Conservation (phyloP, 1,140 invertebrate species). For the Drosophila chauvacae region DNA sequence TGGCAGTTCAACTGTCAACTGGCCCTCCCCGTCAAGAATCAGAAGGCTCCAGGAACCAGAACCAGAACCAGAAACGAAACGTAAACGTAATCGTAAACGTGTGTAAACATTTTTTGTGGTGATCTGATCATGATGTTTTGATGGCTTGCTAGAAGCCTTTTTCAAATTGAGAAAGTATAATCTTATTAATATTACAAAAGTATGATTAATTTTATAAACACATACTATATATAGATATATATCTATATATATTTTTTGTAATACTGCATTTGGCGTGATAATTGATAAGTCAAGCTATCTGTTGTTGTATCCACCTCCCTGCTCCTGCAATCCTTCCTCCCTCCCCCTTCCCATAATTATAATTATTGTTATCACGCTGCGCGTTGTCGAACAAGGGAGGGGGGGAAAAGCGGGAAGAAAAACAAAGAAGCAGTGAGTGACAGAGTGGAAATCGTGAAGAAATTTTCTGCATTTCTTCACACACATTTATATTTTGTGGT, state of each 20-base stretch:
- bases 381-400: slow-evolving; percentile 30
- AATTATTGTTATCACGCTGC: slow-evolving; percentile 57
- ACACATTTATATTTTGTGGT: slow-evolving; percentile 29
- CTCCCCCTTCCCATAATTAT: slow-evolving; percentile 10
- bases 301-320: slow-evolving; percentile 38
- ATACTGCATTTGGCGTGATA: slow-evolving; percentile 81
- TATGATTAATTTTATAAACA: slow-evolving; percentile 45
- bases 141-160: slow-evolving; percentile 44
- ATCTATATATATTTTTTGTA: slow-evolving; percentile 41
- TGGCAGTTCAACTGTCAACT: slow-evolving; percentile 63
- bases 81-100: slow-evolving; percentile 58
- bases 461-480: slow-evolving; percentile 50
- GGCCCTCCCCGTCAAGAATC: slow-evolving; percentile 14
- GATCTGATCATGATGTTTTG: slow-evolving; percentile 69
- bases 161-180: slow-evolving; percentile 35
- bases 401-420: not conserved
- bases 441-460: slow-evolving; percentile 28
- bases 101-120: slow-evolving; percentile 56
- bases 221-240: slow-evolving; percentile 21
- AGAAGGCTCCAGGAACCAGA: slow-evolving; percentile 16
- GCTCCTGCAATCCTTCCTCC: not conserved
- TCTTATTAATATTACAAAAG: slow-evolving; percentile 36
- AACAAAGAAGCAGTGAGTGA: slow-evolving; percentile 11
- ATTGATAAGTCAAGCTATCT: slow-evolving; percentile 75
- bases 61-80: slow-evolving; percentile 30